Evolutionary conservation across 1,140 invertebrate genomes (phyloP).

Genomic region (Semibalanus balanoides): DNA sequence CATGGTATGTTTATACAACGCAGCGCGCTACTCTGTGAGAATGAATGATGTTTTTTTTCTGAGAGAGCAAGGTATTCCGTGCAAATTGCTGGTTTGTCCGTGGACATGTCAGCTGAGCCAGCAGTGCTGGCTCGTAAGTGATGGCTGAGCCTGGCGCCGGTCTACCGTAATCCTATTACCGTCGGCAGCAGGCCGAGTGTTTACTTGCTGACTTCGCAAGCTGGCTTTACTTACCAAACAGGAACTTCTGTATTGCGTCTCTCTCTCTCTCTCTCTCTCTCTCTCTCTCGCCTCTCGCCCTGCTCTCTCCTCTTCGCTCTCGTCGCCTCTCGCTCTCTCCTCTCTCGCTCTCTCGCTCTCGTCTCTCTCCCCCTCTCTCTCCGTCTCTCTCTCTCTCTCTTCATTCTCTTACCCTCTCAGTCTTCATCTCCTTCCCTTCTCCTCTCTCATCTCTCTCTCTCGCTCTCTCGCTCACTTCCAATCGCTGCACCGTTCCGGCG

Average conservation of each 20-base stretch:
- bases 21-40: too few species aligned
- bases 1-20: too few species aligned
- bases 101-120: too few species aligned
- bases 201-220: too few species aligned
- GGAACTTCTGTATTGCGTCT: not conserved
- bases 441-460: constrained; percentile 11
- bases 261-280: constrained; percentile 6
- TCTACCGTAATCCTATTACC: too few species aligned
- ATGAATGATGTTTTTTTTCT: too few species aligned
- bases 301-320: constrained; percentile 7
- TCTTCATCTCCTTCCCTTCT: constrained; percentile 14
- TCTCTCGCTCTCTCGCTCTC: constrained; percentile 8
- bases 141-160: too few species aligned
- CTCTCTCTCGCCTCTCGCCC: constrained; percentile 2
- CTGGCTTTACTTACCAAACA: too few species aligned
- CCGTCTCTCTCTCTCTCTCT: constrained; percentile 3
- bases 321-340: constrained; percentile 4
- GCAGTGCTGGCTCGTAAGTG: too few species aligned
- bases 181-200: too few species aligned
- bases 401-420: constrained; percentile 13
- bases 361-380: not conserved
- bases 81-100: too few species aligned
- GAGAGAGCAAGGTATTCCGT: too few species aligned
- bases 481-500: not conserved
- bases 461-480: not conserved